These are phyloP conservation scores for Aphaenogaster rudis DNA, from an alignment of 1,140 invertebrate genomes.

Conservation along the genomic window DNA sequence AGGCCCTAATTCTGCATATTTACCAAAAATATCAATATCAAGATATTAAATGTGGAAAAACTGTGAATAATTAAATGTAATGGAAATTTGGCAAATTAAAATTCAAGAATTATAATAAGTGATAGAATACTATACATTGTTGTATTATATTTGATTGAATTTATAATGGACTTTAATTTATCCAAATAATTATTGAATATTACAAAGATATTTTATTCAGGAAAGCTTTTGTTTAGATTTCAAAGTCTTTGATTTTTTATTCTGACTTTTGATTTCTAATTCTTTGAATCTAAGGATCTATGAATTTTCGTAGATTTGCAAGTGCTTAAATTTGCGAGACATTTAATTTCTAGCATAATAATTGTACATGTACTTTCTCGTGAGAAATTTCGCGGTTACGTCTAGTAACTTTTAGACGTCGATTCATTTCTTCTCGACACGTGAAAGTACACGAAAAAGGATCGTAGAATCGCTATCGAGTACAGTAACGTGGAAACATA, in stretches of 20 bases:
- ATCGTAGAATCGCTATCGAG: constrained; percentile 35
- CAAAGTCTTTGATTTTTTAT: neutral
- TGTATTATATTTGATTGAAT: no score
- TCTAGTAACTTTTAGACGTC: neutral
- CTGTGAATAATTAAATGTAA: neutral
- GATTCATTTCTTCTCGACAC: constrained; percentile 12
- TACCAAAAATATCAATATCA: neutral
- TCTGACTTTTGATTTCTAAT: neutral
- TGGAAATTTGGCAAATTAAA: neutral
- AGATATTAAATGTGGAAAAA: neutral
- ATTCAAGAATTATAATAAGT: neutral
- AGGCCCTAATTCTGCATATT: no score
- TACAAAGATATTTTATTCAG: neutral
- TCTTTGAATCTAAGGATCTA: neutral
- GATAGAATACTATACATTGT: neutral
- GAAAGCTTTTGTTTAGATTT: neutral
- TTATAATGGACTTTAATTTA: neutral
- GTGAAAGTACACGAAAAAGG: constrained; percentile 36
- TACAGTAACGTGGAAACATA: constrained; percentile 6
- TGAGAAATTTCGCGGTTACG: constrained; percentile 16
- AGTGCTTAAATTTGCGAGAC: neutral
- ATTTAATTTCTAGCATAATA: constrained; percentile 19
- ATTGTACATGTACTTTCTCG: constrained; percentile 10
- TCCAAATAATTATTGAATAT: neutral
- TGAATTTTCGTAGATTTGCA: neutral